Conservation (phyloP, 1,140 invertebrate species). For the Periplaneta americana region DNA sequence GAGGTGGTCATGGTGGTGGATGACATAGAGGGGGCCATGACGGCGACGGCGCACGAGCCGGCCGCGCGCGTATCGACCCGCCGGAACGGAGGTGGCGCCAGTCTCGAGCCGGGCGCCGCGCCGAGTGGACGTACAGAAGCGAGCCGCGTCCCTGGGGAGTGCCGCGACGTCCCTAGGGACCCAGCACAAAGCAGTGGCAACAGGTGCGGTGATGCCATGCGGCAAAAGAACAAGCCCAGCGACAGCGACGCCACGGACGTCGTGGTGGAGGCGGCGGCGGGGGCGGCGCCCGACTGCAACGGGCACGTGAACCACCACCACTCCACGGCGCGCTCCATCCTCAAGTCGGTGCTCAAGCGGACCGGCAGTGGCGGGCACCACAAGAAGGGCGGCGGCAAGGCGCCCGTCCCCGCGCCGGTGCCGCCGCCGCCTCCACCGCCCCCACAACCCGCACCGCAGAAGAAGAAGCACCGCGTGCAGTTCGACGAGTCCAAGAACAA, state of each 20-base stretch:
- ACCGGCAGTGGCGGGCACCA: constrained; percentile 33
- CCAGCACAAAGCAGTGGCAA: not conserved
- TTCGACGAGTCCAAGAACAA: constrained; percentile 81
- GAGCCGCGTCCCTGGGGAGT: not conserved
- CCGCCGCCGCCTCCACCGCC: not conserved
- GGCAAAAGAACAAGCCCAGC: constrained; percentile 14
- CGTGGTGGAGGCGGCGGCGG: constrained; percentile 34
- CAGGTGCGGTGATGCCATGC: not conserved
- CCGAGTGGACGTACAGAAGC: not conserved
- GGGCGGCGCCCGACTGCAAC: constrained; percentile 22
- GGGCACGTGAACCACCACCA: constrained; percentile 28
- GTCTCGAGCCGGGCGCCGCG: constrained; percentile 6
- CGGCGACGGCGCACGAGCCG: not conserved
- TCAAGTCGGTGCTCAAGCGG: constrained; percentile 52
- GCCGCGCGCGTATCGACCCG: not conserved
- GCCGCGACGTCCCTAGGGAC: not conserved
- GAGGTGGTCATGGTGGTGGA: not conserved
- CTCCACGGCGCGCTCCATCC: constrained; percentile 33
- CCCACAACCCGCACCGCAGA: constrained; percentile 2
- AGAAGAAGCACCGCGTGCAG: constrained; percentile 66
- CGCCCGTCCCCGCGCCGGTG: not conserved
- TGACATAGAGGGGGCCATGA: not conserved
- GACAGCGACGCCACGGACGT: not conserved
- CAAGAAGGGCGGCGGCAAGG: constrained; percentile 37
- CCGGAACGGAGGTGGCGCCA: constrained; percentile 6